Conservation (phyloP, 2,888 invertebrate genomes). For the Caenorhabditis sinica region DNA sequence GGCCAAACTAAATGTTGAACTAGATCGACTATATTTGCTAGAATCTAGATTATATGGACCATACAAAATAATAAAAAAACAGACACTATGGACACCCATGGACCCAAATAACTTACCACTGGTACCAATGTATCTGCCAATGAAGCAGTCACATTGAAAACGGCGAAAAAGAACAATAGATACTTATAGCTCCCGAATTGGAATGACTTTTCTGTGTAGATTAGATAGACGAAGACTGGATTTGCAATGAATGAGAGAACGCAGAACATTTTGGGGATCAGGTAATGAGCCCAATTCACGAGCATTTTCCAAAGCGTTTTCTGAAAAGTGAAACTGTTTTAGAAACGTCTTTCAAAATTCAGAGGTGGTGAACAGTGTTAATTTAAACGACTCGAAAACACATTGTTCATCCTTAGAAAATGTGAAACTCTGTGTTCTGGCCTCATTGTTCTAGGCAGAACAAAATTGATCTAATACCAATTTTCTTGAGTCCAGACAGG, state of each 20-base stretch:
- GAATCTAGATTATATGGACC: too few species aligned
- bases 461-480: too few species aligned
- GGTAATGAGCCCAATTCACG: conserved; percentile 29
- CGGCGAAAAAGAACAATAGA: conserved; percentile 9
- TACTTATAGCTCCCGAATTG: conserved; percentile 25
- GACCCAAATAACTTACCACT: conserved; percentile 11
- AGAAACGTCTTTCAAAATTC: not conserved
- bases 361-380: not conserved
- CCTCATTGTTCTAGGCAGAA: too few species aligned
- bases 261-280: conserved; percentile 26
- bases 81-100: not conserved
- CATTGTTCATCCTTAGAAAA: too few species aligned
- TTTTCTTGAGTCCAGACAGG: not conserved
- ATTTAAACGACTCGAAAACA: too few species aligned
- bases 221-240: conserved; percentile 8
- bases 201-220: conserved; percentile 2
- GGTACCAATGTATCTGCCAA: conserved; percentile 32
- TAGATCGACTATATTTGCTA: too few species aligned
- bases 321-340: not conserved
- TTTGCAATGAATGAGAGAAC: conserved; percentile 20
- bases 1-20: too few species aligned
- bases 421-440: conserved; percentile 3
- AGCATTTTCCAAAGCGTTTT: conserved; percentile 1
- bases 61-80: too few species aligned
- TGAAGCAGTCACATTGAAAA: conserved; percentile 37